Evolutionary conservation across 92 coral and sea anemone genomes (phyloP).

Genomic region (Epizoanthus rinbou): DNA sequence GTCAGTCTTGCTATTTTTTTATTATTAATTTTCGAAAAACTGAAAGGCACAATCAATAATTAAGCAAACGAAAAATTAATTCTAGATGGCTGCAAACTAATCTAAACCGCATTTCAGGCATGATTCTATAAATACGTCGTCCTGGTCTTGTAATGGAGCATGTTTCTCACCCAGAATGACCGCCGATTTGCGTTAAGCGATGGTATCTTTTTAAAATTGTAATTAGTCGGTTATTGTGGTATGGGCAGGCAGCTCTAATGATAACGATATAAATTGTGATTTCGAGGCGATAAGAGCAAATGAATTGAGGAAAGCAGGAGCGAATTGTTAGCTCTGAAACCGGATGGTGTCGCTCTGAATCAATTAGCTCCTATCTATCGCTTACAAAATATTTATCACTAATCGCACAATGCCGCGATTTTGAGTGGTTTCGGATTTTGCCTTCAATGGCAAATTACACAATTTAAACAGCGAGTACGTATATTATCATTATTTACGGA

Average conservation of each 20-base stretch:
- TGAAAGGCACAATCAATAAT: constrained; percentile 39
- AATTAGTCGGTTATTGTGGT: background rate
- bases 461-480: constrained; percentile 53
- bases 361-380: constrained; percentile 37
- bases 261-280: background rate
- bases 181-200: constrained; percentile 15
- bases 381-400: constrained; percentile 52
- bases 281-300: constrained; percentile 35
- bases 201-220: constrained; percentile 1
- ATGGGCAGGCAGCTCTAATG: background rate
- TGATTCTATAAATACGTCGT: constrained; percentile 8
- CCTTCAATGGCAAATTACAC: constrained; percentile 71
- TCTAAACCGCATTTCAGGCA: constrained; percentile 17
- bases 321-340: constrained; percentile 53
- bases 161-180: background rate
- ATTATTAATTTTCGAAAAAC: constrained; percentile 36
- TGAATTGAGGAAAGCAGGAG: constrained; percentile 36
- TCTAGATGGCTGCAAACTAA: constrained; percentile 13
- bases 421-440: constrained; percentile 74
- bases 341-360: constrained; percentile 42
- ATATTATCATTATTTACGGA: constrained; percentile 57
- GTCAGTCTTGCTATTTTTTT: constrained; percentile 13
- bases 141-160: background rate
- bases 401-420: constrained; percentile 59
- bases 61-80: constrained; percentile 30